Evolutionary conservation across 2,888 invertebrate genomes (phyloP), one percentile per base, ranked within the genome.

Genomic region (Congeria kusceri): DNA sequence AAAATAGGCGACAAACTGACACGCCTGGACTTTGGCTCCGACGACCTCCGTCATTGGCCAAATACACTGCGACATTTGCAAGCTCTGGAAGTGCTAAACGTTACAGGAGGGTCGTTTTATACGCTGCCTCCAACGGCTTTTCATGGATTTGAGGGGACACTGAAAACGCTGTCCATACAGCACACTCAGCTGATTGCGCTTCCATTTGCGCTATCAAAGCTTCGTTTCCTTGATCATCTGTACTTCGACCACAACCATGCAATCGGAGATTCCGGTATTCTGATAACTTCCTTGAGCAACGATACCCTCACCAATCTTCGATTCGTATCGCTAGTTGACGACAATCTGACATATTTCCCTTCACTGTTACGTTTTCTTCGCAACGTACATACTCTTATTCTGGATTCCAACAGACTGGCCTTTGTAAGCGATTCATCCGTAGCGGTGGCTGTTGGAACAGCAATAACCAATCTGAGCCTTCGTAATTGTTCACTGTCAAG

Each of bases 381-480:
- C 15, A 73, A 69, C 27, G 83, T 87, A 0, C 56, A 70, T 11
- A 78, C 74, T 9, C 56, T 87, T 4, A 73, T 77, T 15, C 47
- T 87, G 23, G 87, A 86, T 69, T 77, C 80, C 13, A 87, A 87
- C 59, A 53, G 77, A 15, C 63, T 87, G 11, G 83, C 83, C 9
- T 84, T 87, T 25, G 86, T 87, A 18, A 86, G 87, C 44, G 87
- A 87, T 57, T 53, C 80, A 11, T 85, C 87, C 0, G 83, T 86
- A 1, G 59, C 77, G 7, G 73, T 78, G n/a, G 71, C 84, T 0
- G 83, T 84, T 0, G 78, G 78, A 3, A 84, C 75, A 11, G 69
- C 76, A 4, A 80, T 87, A 15, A 49, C 69, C 2, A 68, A 73
- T 27, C 67, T 87, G 20, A 86, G 87, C 57, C 65, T 87, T 7